Percentiles rank a stretch among this genome's conserved stretches.
phyloP scores from a whole-genome alignment of 2,797 vertebrate species.

The Trachops cirrhosus region DNA sequence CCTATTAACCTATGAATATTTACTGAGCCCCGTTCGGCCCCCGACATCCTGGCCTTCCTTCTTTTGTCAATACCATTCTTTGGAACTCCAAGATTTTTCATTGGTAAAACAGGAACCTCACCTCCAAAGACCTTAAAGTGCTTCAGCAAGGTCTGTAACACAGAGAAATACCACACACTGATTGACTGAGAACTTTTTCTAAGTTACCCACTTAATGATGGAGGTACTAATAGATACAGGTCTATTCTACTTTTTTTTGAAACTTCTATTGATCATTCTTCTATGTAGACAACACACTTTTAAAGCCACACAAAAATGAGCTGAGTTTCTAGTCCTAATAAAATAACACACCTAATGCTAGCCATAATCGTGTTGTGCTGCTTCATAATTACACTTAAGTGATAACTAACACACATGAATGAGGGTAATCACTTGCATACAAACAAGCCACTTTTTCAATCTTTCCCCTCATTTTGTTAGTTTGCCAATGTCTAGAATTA shows the following conservation, averaged over 20 bases:
- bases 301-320: background rate
- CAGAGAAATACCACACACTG: background rate
- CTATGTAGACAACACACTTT: background rate
- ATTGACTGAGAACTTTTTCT: background rate
- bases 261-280: background rate
- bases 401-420: background rate
- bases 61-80: background rate
- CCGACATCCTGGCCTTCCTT: background rate
- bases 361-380: background rate
- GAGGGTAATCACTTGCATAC: background rate
- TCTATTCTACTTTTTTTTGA: background rate
- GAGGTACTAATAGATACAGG: background rate
- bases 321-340: background rate
- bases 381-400: background rate
- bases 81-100: background rate
- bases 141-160: background rate
- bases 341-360: background rate
- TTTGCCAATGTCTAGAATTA: background rate
- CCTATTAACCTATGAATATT: constrained; percentile 27
- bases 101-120: background rate
- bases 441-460: background rate
- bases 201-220: background rate
- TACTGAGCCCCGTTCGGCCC: background rate
- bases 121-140: background rate
- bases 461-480: background rate